Base-by-base conservation (phyloP, 2,113 vertebrate genomes). In the Ranitomeya imitator region DNA sequence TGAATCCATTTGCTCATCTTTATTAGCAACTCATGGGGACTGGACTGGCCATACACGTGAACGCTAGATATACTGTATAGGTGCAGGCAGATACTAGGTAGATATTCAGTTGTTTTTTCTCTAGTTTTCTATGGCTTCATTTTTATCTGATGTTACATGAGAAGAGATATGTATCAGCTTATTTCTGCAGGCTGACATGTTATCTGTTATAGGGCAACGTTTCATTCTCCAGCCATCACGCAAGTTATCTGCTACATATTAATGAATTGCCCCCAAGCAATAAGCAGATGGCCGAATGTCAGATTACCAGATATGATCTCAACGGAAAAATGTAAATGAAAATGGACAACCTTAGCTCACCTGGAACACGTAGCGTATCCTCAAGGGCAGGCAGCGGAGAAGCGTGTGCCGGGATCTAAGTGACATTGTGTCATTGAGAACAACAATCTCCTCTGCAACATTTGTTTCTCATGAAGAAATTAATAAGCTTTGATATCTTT, bases 281-380 rank as follows among this genome's bases (percentile, higher is more conserved):
- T 60, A n/a, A 85, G 84, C 84, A 85, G 84, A 85, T 85, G 84
- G 84, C 55, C 69, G 2, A 76, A 76, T 85, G 84, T 85, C 69
- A 85, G 69, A 85, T 60, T 60, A 76, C 71, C 76, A 85, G 84
- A 74, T 60, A 74, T 57, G 55, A 10, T 55, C 67, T 76, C 57
- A 76, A 76, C 55, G 26, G 55, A 85, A 85, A 85, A 76, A 74
- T 85, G 71, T 59, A 60, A 85, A 85, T 84, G 61, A 45, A 84
- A 84, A 84, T 9, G 12, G 57, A 85, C 84, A 85, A 85, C 84
- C 84, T 85, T n/a, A 85, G 57, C 84, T 74, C 31, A 85, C 84
- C 84, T 85, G n/a, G 55, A 85, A 85, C 7, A 45, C 15, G 1
- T 16, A 26, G 26, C 19, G 15, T 13, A 19, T 61, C 84, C 84